These are phyloP conservation scores for Eolophus roseicapilla DNA, from an alignment of 2,113 vertebrate genomes.

Conservation along the genomic window DNA sequence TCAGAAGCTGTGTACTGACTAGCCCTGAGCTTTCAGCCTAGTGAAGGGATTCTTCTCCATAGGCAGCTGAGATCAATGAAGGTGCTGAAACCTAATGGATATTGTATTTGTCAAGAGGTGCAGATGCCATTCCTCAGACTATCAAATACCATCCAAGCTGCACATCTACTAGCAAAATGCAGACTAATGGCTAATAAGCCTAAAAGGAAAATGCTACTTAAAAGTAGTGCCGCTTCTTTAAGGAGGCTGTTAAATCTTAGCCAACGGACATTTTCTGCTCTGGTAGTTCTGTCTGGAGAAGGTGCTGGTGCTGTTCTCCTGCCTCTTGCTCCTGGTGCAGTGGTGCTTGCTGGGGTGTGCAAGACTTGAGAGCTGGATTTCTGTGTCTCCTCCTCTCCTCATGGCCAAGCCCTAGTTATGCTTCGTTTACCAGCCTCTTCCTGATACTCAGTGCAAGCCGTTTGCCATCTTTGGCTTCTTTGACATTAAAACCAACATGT, in stretches of 20 bases:
- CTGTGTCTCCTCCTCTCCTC: neutral
- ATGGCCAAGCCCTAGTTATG: neutral
- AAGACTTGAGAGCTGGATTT: neutral
- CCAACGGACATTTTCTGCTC: fast-evolving
- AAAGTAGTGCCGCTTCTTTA: neutral
- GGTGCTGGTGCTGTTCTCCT: neutral
- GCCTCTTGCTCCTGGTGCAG: neutral
- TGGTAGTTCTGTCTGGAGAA: neutral
- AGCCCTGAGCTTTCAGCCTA: neutral
- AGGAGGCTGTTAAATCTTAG: neutral
- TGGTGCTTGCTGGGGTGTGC: neutral
- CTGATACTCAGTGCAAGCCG: neutral
- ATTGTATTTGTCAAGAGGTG: neutral
- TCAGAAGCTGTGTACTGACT: neutral
- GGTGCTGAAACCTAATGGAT: neutral
- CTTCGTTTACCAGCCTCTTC: neutral
- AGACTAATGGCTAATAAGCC: neutral
- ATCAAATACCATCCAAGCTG: neutral
- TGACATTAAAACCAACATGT: neutral
- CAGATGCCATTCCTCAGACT: neutral
- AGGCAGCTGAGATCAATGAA: neutral
- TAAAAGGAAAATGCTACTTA: neutral
- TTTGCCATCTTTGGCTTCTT: neutral
- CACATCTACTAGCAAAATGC: neutral
- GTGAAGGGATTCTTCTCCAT: neutral